Conservation (phyloP, 2,888 invertebrate species). For the Cetonia aurata region DNA sequence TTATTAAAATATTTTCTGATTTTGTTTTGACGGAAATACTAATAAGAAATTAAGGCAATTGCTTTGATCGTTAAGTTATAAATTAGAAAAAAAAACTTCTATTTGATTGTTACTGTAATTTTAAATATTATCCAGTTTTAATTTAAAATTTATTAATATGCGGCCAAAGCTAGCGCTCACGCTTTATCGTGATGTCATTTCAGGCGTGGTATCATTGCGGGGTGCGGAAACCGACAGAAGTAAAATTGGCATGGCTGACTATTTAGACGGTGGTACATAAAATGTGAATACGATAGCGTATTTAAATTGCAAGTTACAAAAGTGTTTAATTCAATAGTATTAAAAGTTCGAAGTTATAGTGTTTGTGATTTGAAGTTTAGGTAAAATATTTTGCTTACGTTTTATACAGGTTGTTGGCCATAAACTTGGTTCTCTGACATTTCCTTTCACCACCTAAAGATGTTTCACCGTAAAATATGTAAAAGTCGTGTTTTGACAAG, state of each 20-base stretch:
- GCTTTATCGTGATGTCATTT: slow-evolving; percentile 45
- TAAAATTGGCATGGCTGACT: slow-evolving; percentile 66
- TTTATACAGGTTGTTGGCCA: slow-evolving; percentile 61
- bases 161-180: slow-evolving; percentile 17
- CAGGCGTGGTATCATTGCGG: slow-evolving; percentile 52
- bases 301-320: slow-evolving; percentile 30
- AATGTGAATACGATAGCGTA: slow-evolving; percentile 40
- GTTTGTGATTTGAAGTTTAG: slow-evolving; percentile 32
- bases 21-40: too few species aligned
- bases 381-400: slow-evolving; percentile 38
- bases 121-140: neutral
- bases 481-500: slow-evolving; percentile 31
- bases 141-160: slow-evolving; percentile 5
- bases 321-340: slow-evolving; percentile 27
- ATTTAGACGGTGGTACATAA: slow-evolving; percentile 48
- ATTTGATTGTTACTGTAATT: too few species aligned
- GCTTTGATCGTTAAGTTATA: too few species aligned
- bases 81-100: too few species aligned
- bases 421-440: slow-evolving; percentile 62
- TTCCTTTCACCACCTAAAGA: slow-evolving; percentile 59
- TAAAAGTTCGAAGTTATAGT: slow-evolving; percentile 20
- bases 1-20: too few species aligned
- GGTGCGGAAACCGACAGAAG: slow-evolving; percentile 59
- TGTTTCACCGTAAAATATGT: slow-evolving; percentile 38
- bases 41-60: too few species aligned